phyloP scores from a whole-genome alignment of 2,797 vertebrate genomes.

The Cryptoblepharus egeriae region DNA sequence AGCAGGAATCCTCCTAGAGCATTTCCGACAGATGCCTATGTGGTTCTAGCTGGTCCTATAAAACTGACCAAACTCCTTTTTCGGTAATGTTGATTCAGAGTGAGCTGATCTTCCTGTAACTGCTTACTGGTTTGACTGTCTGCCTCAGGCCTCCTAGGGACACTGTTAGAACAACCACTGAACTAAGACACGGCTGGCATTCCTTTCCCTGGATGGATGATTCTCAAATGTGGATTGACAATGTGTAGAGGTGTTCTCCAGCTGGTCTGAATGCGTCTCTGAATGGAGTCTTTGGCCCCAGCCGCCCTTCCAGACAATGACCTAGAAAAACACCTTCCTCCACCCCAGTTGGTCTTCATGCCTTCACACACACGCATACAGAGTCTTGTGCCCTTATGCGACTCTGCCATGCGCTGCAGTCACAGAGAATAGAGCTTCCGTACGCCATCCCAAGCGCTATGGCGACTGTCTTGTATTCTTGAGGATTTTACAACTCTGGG shows the following conservation, averaged over 20 bases:
- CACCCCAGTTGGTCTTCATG: background rate
- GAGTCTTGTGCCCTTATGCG: background rate
- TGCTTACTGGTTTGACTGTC: background rate
- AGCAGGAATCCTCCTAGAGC: too few relatives aligned
- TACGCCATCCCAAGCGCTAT: background rate
- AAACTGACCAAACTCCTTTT: too few relatives aligned
- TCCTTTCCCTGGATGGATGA: background rate
- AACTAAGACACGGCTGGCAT: background rate
- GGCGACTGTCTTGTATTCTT: background rate
- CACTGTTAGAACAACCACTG: background rate
- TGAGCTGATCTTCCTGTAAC: too few relatives aligned
- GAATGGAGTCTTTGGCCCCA: background rate
- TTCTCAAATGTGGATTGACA: background rate
- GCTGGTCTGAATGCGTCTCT: background rate
- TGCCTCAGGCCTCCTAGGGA: background rate
- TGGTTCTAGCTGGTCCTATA: too few relatives aligned
- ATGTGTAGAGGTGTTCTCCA: too few relatives aligned
- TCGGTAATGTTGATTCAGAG: too few relatives aligned
- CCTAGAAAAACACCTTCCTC: background rate
- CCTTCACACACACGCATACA: background rate
- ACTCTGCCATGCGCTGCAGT: background rate
- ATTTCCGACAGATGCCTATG: too few relatives aligned
- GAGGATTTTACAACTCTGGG: background rate
- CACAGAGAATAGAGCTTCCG: background rate
- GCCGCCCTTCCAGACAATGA: background rate